Percentiles rank a stretch among this genome's conserved stretches.
phyloP scores from a whole-genome alignment of 2,797 vertebrate species.

The Pelochelys cantorii region DNA sequence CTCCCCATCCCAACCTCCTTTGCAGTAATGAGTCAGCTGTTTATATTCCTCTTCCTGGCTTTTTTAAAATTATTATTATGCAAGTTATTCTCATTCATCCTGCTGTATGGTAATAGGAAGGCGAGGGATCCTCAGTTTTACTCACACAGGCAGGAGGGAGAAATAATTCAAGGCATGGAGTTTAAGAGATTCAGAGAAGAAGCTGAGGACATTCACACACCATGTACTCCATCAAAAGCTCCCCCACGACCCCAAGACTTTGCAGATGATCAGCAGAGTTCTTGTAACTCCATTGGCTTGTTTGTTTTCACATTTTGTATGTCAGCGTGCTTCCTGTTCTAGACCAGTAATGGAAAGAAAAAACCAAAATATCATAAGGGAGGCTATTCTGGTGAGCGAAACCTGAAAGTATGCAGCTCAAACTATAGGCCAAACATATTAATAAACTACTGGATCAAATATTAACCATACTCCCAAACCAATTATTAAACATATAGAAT shows the following conservation, averaged over 20 bases:
- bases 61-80: not conserved
- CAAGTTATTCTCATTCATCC: not conserved
- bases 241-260: too few species aligned
- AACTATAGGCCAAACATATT: slow-evolving; percentile 6
- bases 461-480: not conserved
- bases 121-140: not conserved
- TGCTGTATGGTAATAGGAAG: not conserved
- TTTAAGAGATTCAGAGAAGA: not conserved
- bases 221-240: not conserved
- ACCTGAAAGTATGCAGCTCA: not conserved
- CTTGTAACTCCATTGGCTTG: not conserved
- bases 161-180: not conserved
- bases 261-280: not conserved
- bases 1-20: not conserved
- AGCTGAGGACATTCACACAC: not conserved
- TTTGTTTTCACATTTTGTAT: accelerated
- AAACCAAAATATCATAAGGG: not conserved
- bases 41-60: slow-evolving; percentile 42
- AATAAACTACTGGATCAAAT: not conserved
- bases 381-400: not conserved
- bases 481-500: not conserved
- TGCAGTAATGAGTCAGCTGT: not conserved
- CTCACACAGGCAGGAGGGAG: not conserved
- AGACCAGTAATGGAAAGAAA: not conserved
- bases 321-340: not conserved